Evolutionary conservation across 2,797 vertebrate genomes (phyloP).

Genomic region (Nyctalus aviator): DNA sequence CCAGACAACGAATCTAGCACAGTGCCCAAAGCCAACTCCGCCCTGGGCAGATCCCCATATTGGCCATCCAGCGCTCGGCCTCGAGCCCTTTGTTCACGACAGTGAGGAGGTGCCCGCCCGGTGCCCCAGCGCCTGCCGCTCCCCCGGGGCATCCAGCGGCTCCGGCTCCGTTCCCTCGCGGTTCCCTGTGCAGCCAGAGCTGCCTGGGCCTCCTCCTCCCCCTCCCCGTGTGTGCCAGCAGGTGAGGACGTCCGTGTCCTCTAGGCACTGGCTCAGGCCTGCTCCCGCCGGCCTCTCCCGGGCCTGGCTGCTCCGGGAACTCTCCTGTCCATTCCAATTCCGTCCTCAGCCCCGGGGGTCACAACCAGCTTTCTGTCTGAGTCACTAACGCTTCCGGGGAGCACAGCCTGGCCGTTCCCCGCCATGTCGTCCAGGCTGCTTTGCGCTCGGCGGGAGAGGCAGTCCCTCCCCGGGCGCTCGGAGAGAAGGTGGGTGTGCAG

Average conservation of each 20-base stretch:
- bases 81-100: not conserved
- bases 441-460: not conserved
- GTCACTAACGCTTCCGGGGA: not conserved
- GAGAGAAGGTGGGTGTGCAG: not conserved
- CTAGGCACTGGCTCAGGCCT: not conserved
- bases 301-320: not conserved
- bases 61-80: not conserved
- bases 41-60: slow-evolving; percentile 8
- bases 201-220: accelerated
- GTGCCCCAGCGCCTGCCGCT: no score
- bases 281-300: not conserved
- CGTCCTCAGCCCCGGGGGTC: not conserved
- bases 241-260: accelerated
- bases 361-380: not conserved
- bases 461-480: no score
- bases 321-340: not conserved
- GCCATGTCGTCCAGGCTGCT: not conserved
- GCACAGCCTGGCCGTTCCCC: not conserved
- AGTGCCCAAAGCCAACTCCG: slow-evolving; percentile 14
- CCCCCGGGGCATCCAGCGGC: not conserved
- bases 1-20: slow-evolving; percentile 33
- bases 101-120: not conserved
- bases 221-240: not conserved
- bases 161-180: accelerated
- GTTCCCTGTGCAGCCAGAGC: no score